Percentiles rank a stretch among this genome's conserved stretches.
Evolutionary conservation across 2,113 vertebrate species (phyloP).

Genomic region (Hippocampus comes): DNA sequence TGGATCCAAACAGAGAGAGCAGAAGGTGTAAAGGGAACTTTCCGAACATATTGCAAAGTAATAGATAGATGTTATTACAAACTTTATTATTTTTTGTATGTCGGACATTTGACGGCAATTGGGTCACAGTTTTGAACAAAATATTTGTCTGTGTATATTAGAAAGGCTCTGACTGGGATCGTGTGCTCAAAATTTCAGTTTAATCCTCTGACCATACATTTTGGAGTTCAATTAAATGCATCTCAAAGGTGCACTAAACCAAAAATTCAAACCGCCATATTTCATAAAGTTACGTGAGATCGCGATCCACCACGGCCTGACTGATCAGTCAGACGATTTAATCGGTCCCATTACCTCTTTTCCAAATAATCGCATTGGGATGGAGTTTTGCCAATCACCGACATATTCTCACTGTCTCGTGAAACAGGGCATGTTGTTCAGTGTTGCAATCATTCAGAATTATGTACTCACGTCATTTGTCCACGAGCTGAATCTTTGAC

Average conservation of each 20-base stretch:
- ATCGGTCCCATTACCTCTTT: too few relatives aligned
- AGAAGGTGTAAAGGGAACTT: constrained; percentile 45
- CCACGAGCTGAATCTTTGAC: too few relatives aligned
- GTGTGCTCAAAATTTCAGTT: not conserved
- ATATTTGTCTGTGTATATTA: too few relatives aligned
- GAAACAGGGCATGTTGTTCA: too few relatives aligned
- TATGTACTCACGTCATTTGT: too few relatives aligned
- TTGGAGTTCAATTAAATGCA: not conserved
- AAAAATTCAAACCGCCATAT: not conserved
- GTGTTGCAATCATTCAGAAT: too few relatives aligned
- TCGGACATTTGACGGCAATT: not conserved
- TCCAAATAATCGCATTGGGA: too few relatives aligned
- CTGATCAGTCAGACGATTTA: too few relatives aligned
- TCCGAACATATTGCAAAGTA: constrained; percentile 7
- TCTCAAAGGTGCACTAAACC: not conserved
- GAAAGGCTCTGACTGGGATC: not conserved
- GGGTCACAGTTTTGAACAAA: not conserved
- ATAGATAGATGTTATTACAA: not conserved
- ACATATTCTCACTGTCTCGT: too few relatives aligned
- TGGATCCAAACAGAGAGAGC: constrained; percentile 35
- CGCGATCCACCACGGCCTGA: not conserved
- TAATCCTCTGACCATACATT: not conserved
- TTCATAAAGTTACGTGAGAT: not conserved
- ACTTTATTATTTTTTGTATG: too few relatives aligned
- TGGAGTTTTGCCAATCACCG: too few relatives aligned